Conservation (phyloP, 2,797 vertebrate species). For the Chaenodraco wilsoni region DNA sequence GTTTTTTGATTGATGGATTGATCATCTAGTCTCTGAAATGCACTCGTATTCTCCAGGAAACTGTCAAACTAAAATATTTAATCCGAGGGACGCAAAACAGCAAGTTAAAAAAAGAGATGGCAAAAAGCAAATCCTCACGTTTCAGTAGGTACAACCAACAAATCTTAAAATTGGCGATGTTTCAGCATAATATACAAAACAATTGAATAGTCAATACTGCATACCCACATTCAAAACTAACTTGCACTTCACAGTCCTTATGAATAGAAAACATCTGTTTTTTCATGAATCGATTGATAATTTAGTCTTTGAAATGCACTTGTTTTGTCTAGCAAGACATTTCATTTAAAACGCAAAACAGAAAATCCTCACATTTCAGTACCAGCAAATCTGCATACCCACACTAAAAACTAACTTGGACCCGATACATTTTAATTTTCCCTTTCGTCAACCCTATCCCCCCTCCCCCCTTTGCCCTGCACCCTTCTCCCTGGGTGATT, state of each 20-base stretch:
- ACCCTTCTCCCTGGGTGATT: slow-evolving; percentile 50
- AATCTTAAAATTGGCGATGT: no score
- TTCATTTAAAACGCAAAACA: background rate
- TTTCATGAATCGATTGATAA: background rate
- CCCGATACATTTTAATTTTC: slow-evolving; percentile 17
- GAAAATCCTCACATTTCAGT: background rate
- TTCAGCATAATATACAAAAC: no score
- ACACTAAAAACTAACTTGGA: slow-evolving; percentile 13
- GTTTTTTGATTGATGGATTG: background rate
- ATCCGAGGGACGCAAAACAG: background rate
- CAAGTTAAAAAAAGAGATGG: background rate
- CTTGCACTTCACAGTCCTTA: no score
- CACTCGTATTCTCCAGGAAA: background rate
- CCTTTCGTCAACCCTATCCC: background rate
- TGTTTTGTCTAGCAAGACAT: background rate
- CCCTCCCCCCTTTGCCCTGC: background rate
- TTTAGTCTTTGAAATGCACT: background rate
- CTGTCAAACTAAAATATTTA: background rate
- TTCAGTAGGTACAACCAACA: background rate
- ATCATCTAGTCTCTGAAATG: background rate
- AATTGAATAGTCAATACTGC: no score
- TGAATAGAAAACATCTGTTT: background rate
- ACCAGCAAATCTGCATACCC: background rate
- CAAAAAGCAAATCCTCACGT: background rate
- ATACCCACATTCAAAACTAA: no score